Base-by-base conservation (phyloP, 2,113 vertebrate species). In the Dromaius novaehollandiae region DNA sequence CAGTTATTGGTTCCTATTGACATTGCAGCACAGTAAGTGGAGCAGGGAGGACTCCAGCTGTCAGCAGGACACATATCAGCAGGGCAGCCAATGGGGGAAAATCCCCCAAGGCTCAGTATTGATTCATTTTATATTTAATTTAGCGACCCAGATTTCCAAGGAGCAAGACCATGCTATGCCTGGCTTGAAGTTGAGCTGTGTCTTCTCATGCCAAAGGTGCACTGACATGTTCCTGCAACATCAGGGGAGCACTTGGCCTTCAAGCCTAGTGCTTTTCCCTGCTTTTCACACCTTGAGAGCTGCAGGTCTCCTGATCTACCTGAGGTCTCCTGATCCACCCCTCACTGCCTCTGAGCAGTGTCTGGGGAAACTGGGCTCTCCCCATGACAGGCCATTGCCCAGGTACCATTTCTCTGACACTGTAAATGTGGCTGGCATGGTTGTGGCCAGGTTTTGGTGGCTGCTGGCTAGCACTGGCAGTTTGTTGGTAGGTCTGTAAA, bases 71-170 rank as follows among this genome's bases (percentile, higher is more conserved):
- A 5, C 90, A 69, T 69, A 95, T 95, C 80, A 93, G 68, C 76
- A 50, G 80, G 30, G 24, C 86, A 96, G 80, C 92, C 96, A 96
- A 65, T 96, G 95, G 90, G 90, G 93, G 66, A 71, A 95, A 92
- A 86, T 95, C 21, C 77, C 97, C 87, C 36, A 40, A 81, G 73
- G 95, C 50, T 91, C 36, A 34, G 21, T 93, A 97, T 97, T 94
- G 97, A 97, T 96, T 90, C 10, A 20, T 92, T 96, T 90, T 96
- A 87, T 96, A 93, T 96, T 95, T 96, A 97, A 95, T 96, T 93
- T 96, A 77, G 89, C 8, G 40, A 96, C 96, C 95, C 85, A 96
- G 82, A 92, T 96, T 96, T 82, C 90, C 86, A 82, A 94, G 90
- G 68, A 94, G 81, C 58, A 88, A 86, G 70, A 70, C 92, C 28